Evolutionary conservation across 1,140 invertebrate species (phyloP).

Genomic region (Metopolophium dirhodum): DNA sequence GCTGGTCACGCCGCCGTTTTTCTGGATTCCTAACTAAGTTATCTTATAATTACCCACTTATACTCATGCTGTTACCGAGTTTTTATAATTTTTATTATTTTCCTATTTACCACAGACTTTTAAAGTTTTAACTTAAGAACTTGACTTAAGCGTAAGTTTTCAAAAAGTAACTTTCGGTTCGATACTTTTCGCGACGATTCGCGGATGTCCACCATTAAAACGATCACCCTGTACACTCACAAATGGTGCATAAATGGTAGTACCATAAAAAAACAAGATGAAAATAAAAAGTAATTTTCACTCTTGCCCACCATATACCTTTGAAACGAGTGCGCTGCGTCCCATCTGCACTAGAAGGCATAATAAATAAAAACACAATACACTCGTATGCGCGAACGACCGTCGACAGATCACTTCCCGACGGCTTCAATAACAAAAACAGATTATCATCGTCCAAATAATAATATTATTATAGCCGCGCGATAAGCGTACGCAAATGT

Average conservation of each 20-base stretch:
- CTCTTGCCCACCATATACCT: not conserved
- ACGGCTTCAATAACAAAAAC: not conserved
- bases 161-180: not conserved
- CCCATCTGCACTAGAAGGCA: not conserved
- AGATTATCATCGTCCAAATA: not conserved
- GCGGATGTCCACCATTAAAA: not conserved
- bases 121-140: no score
- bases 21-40: no score
- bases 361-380: not conserved
- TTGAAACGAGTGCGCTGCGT: not conserved
- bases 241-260: no score
- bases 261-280: conserved; percentile 1
- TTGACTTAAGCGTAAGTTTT: no score
- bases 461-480: not conserved
- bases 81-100: no score
- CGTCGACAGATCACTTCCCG: not conserved
- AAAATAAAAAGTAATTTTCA: conserved; percentile 14
- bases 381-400: not conserved
- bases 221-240: not conserved
- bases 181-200: not conserved
- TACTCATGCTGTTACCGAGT: no score
- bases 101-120: no score
- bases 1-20: no score
- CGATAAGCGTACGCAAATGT: not conserved
- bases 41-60: no score